Evolutionary conservation across 2,888 invertebrate genomes (phyloP), one percentile per base, ranked within the genome.

Genomic region (Dryobotodes eremita): DNA sequence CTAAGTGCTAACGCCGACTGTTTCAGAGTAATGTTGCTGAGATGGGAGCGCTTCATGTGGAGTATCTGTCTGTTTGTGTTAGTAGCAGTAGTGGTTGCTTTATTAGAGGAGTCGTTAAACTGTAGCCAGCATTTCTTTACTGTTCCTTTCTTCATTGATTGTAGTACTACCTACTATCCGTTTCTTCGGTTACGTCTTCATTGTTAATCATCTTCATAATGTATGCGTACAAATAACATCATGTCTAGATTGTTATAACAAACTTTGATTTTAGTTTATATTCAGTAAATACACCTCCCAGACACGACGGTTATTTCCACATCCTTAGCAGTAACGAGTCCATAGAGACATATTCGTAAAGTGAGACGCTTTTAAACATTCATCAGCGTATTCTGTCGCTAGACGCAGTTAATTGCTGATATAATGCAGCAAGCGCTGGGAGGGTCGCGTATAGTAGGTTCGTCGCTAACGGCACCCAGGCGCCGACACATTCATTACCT

Each of bases 401-500:
- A 84, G 80, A 79, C 76, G 70, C 76, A 80, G 57, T 59, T 86
- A 84, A 89, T 84, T 88, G 79, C 79, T 80, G 78, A 70, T 79
- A 82, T 83, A 83, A 87, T 84, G 75, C 79, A 72, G 66, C 57
- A 69, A 82, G 55, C 77, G 80, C 59, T 75, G 77, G 84, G 83
- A 84, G 89, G 85, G 81, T 86, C 81, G 76, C 71, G 77, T 76
- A 75, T 75, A 66, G 71, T 81, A 81, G 76, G 75, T 82, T 70
- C 61, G 71, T 77, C 80, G 86, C 86, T 83, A 71, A 71, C 78
- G 83, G 82, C 85, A 80, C 57, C 72, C 70, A 80, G 90, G 77
- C 87, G 82, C 85, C 86, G 77, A 73, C 84, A 79, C 77, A 83
- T 82, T 88, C 77, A 87, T 90, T 86, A 85, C n/a, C n/a, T n/a